Evolutionary conservation across 2,888 invertebrate genomes (phyloP), one percentile per base, ranked within the genome.

Genomic region (Aporophyla lueneburgensis): DNA sequence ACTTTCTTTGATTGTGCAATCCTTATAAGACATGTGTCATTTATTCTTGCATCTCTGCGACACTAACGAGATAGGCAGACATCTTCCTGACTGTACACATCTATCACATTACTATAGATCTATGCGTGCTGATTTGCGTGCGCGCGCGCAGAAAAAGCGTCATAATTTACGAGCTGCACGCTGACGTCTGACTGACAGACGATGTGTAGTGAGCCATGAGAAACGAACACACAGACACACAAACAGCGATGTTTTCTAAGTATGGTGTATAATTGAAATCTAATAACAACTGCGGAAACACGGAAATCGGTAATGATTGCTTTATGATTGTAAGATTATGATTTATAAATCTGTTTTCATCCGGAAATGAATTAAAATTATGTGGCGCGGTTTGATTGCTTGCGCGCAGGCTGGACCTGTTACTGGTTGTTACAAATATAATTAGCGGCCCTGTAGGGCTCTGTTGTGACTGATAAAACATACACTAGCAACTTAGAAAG

Each of bases 61-160:
- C 54, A 61, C 10, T 2, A 67, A 10, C n/a, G 1, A 53, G 54
- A 58, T 84, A 89, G 81, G 87, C 74, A 85, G 4, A 74, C 27
- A 67, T 27, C 27, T 33, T 27, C 46, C 46, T 59, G 21, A 40
- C 24, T 53, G 27, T 33, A 62, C 6, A 19, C 24, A 67, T 67
- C 61, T 56, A 80, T 83, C 54, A 69, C 59, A 53, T 61, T n/a
- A n/a, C 58, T 54, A 49, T 27, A 77, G 79, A 69, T 86, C 87
- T 76, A 87, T 90, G 80, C 61, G 71, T 46, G 65, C 83, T 88
- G 91, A 95, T 93, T 93, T 92, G 94, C 94, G 94, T 95, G 95
- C 93, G 93, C 93, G 80, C 75, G 90, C 92, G 92, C 93, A 91
- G 81, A 92, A 95, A 94, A 94, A 94, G 92, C 93, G 86, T 92